A percentile compares a stretch with the other conserved stretches of the same genome.
Conservation (phyloP, 2,113 vertebrate genomes). For the Corythornis cristatus region DNA sequence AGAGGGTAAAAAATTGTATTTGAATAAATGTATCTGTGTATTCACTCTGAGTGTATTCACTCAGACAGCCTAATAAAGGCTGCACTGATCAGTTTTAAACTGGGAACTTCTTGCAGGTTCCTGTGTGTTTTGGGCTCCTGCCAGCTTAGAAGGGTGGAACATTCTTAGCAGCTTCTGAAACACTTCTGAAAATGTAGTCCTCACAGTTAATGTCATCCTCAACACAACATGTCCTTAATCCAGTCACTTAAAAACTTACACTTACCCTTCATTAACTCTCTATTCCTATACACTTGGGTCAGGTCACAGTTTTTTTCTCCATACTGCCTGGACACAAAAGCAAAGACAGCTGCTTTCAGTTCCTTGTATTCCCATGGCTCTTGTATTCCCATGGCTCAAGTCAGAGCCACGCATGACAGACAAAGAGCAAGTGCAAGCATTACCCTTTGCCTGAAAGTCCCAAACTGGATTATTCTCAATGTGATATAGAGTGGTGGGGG, state of each 20-base stretch:
- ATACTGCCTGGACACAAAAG: background rate
- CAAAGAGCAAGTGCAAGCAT: background rate
- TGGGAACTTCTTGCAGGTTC: conserved; percentile 1
- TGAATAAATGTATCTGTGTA: background rate
- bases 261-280: background rate
- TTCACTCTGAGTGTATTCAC: background rate
- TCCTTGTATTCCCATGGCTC: background rate
- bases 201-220: background rate
- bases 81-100: background rate
- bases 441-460: background rate
- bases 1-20: background rate
- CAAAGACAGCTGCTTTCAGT: background rate
- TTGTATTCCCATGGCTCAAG: background rate
- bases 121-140: conserved; percentile 7
- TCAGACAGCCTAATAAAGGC: background rate
- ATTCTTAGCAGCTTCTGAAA: conserved; percentile 21
- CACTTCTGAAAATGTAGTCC: background rate
- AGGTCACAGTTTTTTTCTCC: background rate
- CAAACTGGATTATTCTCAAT: background rate
- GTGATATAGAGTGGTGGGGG: background rate
- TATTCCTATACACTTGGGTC: background rate
- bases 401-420: background rate
- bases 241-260: background rate
- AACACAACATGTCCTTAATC: background rate
- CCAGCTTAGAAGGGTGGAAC: conserved; percentile 11